Base-by-base conservation (phyloP, 37 sponge, comb jelly and placozoan species). In the Cladorhizidae sp. region DNA sequence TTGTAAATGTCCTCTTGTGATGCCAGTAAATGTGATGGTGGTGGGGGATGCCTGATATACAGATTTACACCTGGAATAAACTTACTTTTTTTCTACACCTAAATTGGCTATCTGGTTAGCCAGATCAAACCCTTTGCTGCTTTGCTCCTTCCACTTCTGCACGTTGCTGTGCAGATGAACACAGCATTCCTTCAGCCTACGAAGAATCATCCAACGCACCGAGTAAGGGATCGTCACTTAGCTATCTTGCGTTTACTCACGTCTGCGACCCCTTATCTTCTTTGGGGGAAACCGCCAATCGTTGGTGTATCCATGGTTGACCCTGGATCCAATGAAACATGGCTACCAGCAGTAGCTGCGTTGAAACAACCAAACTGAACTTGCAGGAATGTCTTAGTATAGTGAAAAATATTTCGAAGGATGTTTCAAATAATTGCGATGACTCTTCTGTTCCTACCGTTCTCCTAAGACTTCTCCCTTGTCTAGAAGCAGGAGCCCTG, bases 131-230 rank as follows among this genome's bases (percentile, higher is more conserved):
- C 87, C 81, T 56, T 69, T 37, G 33, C 40, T 55, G 62, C 35
- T 86, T 37, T 78, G 78, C 73, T 81, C 50, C 64, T 76, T 63
- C 91, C 91, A 90, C 52, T 75, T 76, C 67, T 82, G 87, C 26
- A 76, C 74, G 51, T 51, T 74, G 41, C 61, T 70, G 57, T 90
- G 83, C 22, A 90, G 71, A 25, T 56, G 73, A 37, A 58, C 78
- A 81, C 87, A 90, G 59, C 83, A 90, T 49, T 86, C 91, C 67
- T 82, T 77, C 35, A 88, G 64, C 72, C 88, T 73, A 65, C 64
- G 74, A 33, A 62, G 8, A 45, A 45, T 45, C 49, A 45, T 45
- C 49, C 5, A 9, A 12, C 49, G 9, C 49, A 12, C 49, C 5
- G 49, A 45, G 49, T 45, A 45, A 9, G 49, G 9, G n/a, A n/a